Base-by-base conservation (phyloP, 2,888 invertebrate species). In the Ophion ellenae region DNA sequence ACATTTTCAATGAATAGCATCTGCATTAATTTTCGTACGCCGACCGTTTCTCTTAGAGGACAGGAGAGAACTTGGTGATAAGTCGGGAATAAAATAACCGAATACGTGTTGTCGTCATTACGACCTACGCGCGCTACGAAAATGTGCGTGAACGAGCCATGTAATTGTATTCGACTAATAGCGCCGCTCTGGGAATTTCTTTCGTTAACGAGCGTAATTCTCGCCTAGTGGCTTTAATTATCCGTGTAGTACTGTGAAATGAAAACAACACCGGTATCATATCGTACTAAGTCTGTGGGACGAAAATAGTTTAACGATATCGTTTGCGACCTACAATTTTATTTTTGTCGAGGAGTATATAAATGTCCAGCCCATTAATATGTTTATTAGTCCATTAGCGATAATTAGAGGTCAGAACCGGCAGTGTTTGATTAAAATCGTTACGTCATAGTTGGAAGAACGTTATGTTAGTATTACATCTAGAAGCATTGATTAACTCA, bases 141-240 rank as follows among this genome's bases (percentile, higher is more conserved):
- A 32, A 0, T 69, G n/a, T 63, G 75, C 36, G 59, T 32, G 24
- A 61, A 63, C 47, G 61, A 36, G 40, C 61, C 47, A 73, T 20
- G 14, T 36, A 40, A 45, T 24, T 7, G 24, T 70, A 10, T 45
- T 10, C 66, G 45, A 45, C n/a, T 53, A 57, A 53, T 61, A 57
- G n/a, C 53, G 77, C 76, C 17, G n/a, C 7, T 4, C 17, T 14
- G 71, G 28, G 47, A 75, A 32, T 32, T 61, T 1, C 11, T 66
- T 67, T 67, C 75, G 59, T 61, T 85, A 67, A 79, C 40, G 61
- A 82, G 61, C 66, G 67, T 79, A 76, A 80, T 76, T 80, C 64
- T 32, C 76, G 11, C 66, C 67, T 71, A 59, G 78, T 45, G 61
- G 71, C 61, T 61, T 59, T 63, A 69, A 75, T 85, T 36, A 85